Conservation (phyloP, 2,888 invertebrate species). For the Leucophenga maculata region DNA sequence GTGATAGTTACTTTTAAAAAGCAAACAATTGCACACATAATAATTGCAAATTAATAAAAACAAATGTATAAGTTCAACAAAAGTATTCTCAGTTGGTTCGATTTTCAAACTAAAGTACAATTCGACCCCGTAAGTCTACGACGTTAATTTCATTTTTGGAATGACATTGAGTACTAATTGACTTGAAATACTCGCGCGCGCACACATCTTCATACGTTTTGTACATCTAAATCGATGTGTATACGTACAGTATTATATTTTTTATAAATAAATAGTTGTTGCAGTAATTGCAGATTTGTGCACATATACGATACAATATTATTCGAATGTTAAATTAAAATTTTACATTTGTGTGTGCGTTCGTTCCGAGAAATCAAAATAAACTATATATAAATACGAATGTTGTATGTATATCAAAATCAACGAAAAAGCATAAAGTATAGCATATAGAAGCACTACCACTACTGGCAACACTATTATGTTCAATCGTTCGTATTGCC, state of each 20-base stretch:
- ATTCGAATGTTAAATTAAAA: no score
- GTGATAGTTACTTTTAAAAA: conserved; percentile 59
- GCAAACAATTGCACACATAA: conserved; percentile 61
- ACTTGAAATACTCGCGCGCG: conserved; percentile 34
- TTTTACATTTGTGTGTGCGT: conserved; percentile 29
- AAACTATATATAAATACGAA: no score
- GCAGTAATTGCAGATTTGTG: no score
- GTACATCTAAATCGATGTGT: neutral
- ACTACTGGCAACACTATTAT: neutral
- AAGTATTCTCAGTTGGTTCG: neutral
- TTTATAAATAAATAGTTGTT: no score
- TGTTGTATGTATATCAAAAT: no score
- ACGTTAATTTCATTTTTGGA: conserved; percentile 9
- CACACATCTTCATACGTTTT: neutral
- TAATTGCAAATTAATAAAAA: conserved; percentile 53
- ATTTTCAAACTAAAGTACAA: conserved; percentile 31
- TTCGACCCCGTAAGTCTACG: conserved; percentile 26
- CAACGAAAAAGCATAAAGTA: no score
- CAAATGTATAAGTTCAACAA: conserved; percentile 32
- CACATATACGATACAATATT: no score
- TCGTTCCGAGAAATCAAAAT: conserved; percentile 50
- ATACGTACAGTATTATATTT: no score
- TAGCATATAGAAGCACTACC: neutral
- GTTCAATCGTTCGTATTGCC: neutral
- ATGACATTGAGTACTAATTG: conserved; percentile 37